A percentile compares a stretch with the other conserved stretches of the same genome.
Evolutionary conservation across 2,888 invertebrate species (phyloP).

Genomic region (Ectemnius lituratus): DNA sequence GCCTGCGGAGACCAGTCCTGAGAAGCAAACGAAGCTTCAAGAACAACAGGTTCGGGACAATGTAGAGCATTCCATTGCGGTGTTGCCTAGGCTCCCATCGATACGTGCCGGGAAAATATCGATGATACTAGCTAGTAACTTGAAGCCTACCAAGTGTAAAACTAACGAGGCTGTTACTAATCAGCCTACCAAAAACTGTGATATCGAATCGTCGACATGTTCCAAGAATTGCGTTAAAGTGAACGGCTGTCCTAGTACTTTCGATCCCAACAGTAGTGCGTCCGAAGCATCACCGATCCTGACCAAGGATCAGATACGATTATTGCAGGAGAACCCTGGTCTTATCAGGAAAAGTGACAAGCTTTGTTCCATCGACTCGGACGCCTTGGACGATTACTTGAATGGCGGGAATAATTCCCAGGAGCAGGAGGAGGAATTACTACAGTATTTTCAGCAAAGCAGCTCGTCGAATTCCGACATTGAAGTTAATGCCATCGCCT

Average conservation of each 20-base stretch:
- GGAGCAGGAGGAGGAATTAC: conserved; percentile 90
- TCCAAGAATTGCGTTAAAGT: conserved; percentile 62
- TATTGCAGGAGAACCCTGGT: conserved; percentile 62
- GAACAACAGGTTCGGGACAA: conserved; percentile 54
- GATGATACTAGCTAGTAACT: conserved; percentile 66
- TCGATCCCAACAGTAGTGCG: conserved; percentile 36
- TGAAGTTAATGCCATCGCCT: conserved; percentile 59
- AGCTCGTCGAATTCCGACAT: conserved; percentile 75
- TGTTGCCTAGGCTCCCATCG: conserved; percentile 57
- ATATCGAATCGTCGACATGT: conserved; percentile 60
- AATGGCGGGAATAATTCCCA: conserved; percentile 87
- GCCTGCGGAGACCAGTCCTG: conserved; percentile 70
- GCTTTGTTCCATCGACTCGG: conserved; percentile 88
- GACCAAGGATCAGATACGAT: conserved; percentile 60
- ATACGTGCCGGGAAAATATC: conserved; percentile 64
- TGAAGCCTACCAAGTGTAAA: conserved; percentile 64
- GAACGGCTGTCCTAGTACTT: conserved; percentile 58
- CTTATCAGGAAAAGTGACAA: conserved; percentile 64
- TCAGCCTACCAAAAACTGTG: conserved; percentile 66
- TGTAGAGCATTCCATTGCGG: conserved; percentile 53
- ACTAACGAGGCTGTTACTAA: conserved; percentile 53
- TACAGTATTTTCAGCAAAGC: conserved; percentile 88
- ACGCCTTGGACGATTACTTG: conserved; percentile 89
- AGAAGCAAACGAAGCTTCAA: conserved; percentile 72
- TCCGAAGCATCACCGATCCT: conserved; percentile 50